Conservation (phyloP, 2,113 vertebrate genomes). For the Saguinus midas region DNA sequence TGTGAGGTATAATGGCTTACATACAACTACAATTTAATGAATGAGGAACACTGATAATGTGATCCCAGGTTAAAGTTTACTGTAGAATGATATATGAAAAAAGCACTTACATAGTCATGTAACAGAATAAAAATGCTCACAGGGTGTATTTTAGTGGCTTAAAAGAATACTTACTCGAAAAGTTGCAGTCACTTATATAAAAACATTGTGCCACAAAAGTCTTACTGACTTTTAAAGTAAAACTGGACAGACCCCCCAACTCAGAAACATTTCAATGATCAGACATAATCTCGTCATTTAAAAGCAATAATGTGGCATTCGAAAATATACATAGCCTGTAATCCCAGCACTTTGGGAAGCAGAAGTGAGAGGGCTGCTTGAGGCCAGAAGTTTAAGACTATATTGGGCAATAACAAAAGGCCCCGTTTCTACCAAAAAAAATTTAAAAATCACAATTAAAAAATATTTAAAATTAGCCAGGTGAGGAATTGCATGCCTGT, state of each 20-base stretch:
- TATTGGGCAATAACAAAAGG: background rate
- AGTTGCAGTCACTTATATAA: background rate
- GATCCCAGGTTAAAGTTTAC: background rate
- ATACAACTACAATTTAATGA: background rate
- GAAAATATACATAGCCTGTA: background rate
- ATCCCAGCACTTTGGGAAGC: background rate
- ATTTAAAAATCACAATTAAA: too few species aligned
- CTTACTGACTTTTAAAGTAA: constrained; percentile 18
- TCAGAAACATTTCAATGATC: background rate
- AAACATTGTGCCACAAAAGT: background rate
- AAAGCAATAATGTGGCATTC: constrained; percentile 40
- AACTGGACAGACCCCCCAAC: background rate
- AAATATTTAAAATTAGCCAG: background rate
- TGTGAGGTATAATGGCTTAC: background rate
- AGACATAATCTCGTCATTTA: constrained; percentile 15
- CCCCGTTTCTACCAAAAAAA: background rate
- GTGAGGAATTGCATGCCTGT: background rate
- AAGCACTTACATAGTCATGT: background rate
- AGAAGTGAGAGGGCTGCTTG: background rate
- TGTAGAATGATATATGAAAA: background rate
- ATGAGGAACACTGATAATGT: background rate
- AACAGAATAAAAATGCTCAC: background rate
- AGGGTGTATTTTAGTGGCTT: background rate
- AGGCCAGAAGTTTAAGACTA: background rate
- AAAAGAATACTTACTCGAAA: background rate